Evolutionary conservation across 2,797 vertebrate species (phyloP), one percentile per base, ranked within the genome.

Genomic region (Rhinichthys osculus): DNA sequence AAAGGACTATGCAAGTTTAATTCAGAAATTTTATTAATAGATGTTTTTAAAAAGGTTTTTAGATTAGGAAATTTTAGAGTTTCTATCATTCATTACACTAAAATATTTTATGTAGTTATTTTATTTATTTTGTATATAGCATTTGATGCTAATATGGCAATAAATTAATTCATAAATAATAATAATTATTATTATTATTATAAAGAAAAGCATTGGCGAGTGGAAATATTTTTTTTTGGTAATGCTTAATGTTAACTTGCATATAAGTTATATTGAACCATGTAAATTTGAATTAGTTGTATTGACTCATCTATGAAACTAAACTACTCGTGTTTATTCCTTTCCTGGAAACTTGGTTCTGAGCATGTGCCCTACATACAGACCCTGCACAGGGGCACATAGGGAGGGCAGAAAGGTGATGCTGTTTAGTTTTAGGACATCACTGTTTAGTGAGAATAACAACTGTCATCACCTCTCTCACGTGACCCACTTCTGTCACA

Each of bases 371-470:
- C 47, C 47, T 27, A 27, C 64, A 70, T 19, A 9, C 64, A 57
- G 33, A 35, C 79, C 52, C 40, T 16, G 8, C 40, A 0, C 44
- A 42, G 79, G 82, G 85, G 82, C 78, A 82, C 71, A 40, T 8
- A 67, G 57, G 23, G 57, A 81, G 23, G 23, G 44, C 57, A 71
- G 42, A 47, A 35, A 35, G 62, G 9, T 80, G 23, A 50, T 27
- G 64, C 7, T 4, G 21, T 27, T 27, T 27, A 27, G 27, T 27
- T 27, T 27, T 27, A 27, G 70, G 42, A 8, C 30, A 19, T 33
- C 44, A 21, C 11, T 23, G 23, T 47, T 84, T 83, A 70, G 23
- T 35, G 27, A 44, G 47, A 59, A 77, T 38, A 84, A 57, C 33
- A 11, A 30, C 33, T 16, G 23, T 83, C 33, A n/a, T 27, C 35